Evolutionary conservation across 2,888 invertebrate genomes (phyloP).

Genomic region (Steinernema scapterisci): DNA sequence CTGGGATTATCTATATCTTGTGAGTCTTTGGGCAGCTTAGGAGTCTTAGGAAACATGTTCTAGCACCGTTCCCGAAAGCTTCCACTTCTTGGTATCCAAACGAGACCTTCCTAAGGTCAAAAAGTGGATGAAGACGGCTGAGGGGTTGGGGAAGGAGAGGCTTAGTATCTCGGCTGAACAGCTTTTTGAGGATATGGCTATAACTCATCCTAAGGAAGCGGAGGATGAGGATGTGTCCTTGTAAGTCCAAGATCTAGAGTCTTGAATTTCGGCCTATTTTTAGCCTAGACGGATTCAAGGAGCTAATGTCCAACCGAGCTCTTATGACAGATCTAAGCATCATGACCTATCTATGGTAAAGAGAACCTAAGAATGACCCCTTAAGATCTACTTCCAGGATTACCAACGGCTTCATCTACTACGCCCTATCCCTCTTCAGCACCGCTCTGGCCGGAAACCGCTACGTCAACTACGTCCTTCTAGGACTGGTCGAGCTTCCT

Average conservation of each 20-base stretch:
- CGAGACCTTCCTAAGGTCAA: constrained; percentile 41
- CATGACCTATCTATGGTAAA: constrained; percentile 4
- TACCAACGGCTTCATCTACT: constrained; percentile 51
- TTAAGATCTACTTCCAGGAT: neutral
- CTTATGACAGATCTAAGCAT: neutral
- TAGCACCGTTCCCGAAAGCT: constrained; percentile 53
- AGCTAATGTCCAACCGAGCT: neutral
- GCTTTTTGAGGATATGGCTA: neutral
- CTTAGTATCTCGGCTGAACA: neutral
- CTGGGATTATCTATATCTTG: constrained; percentile 44
- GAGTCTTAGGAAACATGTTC: constrained; percentile 31
- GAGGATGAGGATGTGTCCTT: neutral
- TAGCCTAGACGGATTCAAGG: neutral
- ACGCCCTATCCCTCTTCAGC: constrained; percentile 59
- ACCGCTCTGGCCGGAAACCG: constrained; percentile 57
- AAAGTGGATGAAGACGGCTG: constrained; percentile 46
- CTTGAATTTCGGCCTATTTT: neutral
- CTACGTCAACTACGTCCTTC: constrained; percentile 56
- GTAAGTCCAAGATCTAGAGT: neutral
- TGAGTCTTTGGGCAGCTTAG: no score
- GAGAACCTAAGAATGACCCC: neutral
- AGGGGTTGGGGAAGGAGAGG: neutral
- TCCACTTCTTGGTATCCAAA: constrained; percentile 48
- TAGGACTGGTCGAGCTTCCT: constrained; percentile 60
- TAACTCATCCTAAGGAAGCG: neutral